Evolutionary conservation across 2,113 vertebrate species (phyloP).

Genomic region (Garra rufa): DNA sequence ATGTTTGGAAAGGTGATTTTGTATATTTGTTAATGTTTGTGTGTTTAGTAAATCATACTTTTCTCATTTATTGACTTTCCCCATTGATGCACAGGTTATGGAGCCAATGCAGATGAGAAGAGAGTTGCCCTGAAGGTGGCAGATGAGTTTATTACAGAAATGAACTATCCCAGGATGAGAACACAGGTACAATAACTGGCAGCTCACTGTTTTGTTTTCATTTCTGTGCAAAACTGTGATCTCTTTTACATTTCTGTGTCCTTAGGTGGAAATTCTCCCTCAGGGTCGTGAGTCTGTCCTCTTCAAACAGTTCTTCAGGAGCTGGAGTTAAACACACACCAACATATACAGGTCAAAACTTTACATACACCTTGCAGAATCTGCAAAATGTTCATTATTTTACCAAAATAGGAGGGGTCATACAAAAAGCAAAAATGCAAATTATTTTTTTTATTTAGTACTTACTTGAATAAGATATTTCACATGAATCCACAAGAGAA

Average conservation of each 20-base stretch:
- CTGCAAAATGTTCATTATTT: too few relatives aligned
- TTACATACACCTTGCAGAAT: too few relatives aligned
- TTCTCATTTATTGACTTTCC: not conserved
- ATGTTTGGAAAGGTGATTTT: constrained; percentile 87
- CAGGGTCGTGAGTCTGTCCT: constrained; percentile 85
- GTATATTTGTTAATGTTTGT: not conserved
- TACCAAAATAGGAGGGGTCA: too few relatives aligned
- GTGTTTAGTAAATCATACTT: not conserved
- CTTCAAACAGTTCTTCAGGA: constrained; percentile 91
- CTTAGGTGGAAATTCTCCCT: constrained; percentile 89
- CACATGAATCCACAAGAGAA: too few relatives aligned
- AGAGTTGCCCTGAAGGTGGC: constrained; percentile 80
- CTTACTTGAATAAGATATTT: too few relatives aligned
- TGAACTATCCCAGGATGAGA: constrained; percentile 79
- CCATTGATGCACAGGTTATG: constrained; percentile 71
- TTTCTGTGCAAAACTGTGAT: not conserved
- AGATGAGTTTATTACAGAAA: constrained; percentile 82
- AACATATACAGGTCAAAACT: too few relatives aligned
- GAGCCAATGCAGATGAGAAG: constrained; percentile 83
- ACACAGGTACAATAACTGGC: constrained; percentile 80
- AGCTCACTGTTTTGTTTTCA: not conserved
- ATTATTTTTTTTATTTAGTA: too few relatives aligned
- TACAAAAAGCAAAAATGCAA: too few relatives aligned
- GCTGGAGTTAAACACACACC: constrained; percentile 80
- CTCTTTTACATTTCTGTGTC: not conserved